A percentile compares a stretch with the other conserved stretches of the same genome.
Evolutionary conservation across 2,113 vertebrate species (phyloP).

Genomic region (Xenus cinereus): DNA sequence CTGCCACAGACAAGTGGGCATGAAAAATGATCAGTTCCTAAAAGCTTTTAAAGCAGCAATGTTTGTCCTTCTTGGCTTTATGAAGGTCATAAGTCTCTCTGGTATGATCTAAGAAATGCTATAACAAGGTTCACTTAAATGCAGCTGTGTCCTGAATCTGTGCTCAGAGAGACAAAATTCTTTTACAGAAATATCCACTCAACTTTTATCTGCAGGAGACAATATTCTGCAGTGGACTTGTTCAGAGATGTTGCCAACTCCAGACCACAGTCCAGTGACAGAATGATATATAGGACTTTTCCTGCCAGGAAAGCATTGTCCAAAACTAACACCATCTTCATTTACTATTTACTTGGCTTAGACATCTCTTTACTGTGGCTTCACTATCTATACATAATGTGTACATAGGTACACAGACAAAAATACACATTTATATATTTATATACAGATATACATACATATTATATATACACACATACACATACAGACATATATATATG

Average conservation of each 20-base stretch:
- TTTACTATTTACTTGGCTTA: neutral
- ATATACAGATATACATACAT: neutral
- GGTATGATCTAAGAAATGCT: slow-evolving; percentile 32
- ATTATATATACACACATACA: neutral
- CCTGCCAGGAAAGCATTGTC: neutral
- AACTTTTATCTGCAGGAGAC: neutral
- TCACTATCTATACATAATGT: neutral
- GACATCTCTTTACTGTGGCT: neutral
- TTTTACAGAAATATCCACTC: slow-evolving; percentile 35
- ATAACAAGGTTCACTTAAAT: slow-evolving; percentile 41
- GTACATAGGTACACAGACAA: neutral
- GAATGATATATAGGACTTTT: neutral
- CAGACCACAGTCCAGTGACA: neutral
- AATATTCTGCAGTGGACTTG: neutral
- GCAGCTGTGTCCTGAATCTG: neutral
- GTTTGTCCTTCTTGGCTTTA: slow-evolving; percentile 51
- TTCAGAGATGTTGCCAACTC: neutral
- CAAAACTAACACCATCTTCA: neutral
- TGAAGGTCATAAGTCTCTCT: slow-evolving; percentile 54
- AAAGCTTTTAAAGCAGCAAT: slow-evolving; percentile 32
- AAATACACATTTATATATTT: neutral
- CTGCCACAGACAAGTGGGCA: slow-evolving; percentile 8
- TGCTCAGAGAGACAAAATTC: slow-evolving; percentile 27
- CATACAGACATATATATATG: neutral
- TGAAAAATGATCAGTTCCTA: slow-evolving; percentile 42